Percentiles rank a stretch among this genome's conserved stretches.
phyloP scores from a whole-genome alignment of 1,140 invertebrate species.

The Drosophila mayri region DNA sequence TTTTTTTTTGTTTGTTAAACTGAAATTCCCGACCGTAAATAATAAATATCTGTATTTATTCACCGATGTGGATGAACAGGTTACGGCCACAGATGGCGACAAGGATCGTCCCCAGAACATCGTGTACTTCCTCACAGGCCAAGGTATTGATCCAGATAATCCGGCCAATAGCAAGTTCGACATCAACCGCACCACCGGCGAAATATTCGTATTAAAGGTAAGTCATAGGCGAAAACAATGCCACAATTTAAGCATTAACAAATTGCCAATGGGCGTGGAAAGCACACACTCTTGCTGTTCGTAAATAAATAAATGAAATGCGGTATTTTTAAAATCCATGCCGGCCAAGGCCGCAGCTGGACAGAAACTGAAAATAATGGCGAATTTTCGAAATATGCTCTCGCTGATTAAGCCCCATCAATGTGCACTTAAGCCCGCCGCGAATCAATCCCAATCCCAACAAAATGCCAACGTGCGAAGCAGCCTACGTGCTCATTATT shows the following conservation, averaged over 20 bases:
- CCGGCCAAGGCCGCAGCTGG: constrained; percentile 45
- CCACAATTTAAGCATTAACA: constrained; percentile 67
- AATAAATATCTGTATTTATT: constrained; percentile 38
- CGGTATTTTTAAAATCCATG: constrained; percentile 49
- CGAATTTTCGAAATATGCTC: constrained; percentile 58
- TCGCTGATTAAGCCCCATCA: constrained; percentile 69
- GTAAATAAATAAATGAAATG: constrained; percentile 45
- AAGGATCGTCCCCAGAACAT: constrained; percentile 97
- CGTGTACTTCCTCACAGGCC: constrained; percentile 98
- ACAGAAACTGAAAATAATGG: constrained; percentile 48
- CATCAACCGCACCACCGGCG: constrained; percentile 96
- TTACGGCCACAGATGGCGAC: constrained; percentile 97
- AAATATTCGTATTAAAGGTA: constrained; percentile 97
- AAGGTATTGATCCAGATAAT: constrained; percentile 97
- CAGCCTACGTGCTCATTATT: constrained; percentile 63
- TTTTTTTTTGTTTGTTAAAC: neutral
- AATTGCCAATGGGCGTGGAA: constrained; percentile 52
- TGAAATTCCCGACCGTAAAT: constrained; percentile 17
- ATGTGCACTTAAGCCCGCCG: constrained; percentile 57
- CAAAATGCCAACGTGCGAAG: constrained; percentile 55
- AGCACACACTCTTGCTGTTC: constrained; percentile 2
- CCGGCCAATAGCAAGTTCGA: constrained; percentile 98
- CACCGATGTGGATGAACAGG: constrained; percentile 87
- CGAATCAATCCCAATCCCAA: constrained; percentile 31
- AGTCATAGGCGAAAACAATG: constrained; percentile 60